Conservation (phyloP, 2,113 vertebrate genomes). For the Vicugna pacos region DNA sequence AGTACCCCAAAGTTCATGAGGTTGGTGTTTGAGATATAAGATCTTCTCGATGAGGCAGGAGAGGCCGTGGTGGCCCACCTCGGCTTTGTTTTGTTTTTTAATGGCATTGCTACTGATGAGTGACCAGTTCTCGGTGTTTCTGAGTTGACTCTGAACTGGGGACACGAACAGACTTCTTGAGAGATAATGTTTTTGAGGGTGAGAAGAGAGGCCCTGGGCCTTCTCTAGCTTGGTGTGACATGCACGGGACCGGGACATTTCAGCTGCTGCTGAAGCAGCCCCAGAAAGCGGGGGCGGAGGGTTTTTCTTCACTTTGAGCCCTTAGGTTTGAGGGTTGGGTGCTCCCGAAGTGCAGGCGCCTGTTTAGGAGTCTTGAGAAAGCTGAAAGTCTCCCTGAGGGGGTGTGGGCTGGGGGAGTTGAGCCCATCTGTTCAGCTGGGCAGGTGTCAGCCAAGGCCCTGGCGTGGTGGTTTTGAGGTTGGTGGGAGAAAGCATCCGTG, state of each 20-base stretch:
- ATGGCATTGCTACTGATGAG: neutral
- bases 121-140: neutral
- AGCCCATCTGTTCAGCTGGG: slow-evolving; percentile 52
- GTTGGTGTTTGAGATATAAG: neutral
- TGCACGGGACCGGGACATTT: neutral
- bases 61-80: neutral
- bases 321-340: slow-evolving; percentile 31
- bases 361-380: slow-evolving; percentile 9
- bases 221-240: neutral
- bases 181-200: neutral
- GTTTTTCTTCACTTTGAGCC: slow-evolving; percentile 10
- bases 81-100: slow-evolving; percentile 27
- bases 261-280: neutral
- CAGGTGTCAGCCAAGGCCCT: slow-evolving; percentile 70
- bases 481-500: slow-evolving; percentile 73
- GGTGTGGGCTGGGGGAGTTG: neutral
- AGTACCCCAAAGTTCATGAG: neutral
- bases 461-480: slow-evolving; percentile 75
- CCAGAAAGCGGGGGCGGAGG: neutral
- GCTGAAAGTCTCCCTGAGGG: slow-evolving; percentile 28
- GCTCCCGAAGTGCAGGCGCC: neutral
- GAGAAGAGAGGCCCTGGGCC: neutral
- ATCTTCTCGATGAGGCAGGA: neutral
- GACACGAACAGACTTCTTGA: slow-evolving; percentile 9
- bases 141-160: neutral